Evolutionary conservation across 2,888 invertebrate genomes (phyloP).

Genomic region (Pyrrhosoma nymphula): DNA sequence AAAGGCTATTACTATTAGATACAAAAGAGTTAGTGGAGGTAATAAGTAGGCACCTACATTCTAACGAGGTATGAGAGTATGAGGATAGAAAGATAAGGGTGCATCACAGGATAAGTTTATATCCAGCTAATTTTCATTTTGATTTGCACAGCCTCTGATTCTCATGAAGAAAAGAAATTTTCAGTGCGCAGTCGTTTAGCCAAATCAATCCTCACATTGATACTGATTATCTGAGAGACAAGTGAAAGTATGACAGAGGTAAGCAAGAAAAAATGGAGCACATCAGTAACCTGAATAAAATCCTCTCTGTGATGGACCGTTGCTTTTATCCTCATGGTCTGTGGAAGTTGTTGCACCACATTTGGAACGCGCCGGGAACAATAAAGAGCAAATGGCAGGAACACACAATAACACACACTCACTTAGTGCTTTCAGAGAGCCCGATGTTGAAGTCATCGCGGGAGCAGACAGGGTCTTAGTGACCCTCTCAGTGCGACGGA

Average conservation of each 20-base stretch:
- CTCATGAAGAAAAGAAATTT: neutral
- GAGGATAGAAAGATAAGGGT: slow-evolving; percentile 1
- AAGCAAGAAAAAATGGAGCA: slow-evolving; percentile 39
- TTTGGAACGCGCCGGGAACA: slow-evolving; percentile 54
- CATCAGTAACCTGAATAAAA: slow-evolving; percentile 49
- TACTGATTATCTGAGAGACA: neutral
- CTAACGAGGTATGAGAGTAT: neutral
- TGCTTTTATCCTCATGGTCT: slow-evolving; percentile 57
- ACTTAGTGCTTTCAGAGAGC: slow-evolving; percentile 49
- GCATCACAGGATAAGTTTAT: neutral
- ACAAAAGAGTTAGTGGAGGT: neutral
- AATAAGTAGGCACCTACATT: neutral
- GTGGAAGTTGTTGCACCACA: slow-evolving; percentile 37
- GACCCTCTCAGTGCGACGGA: slow-evolving; percentile 87
- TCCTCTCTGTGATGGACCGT: slow-evolving; percentile 42
- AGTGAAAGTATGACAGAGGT: neutral
- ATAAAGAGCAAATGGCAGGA: slow-evolving; percentile 57
- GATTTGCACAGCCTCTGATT: neutral
- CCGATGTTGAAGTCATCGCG: slow-evolving; percentile 73
- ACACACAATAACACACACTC: slow-evolving; percentile 64
- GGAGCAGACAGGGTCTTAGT: slow-evolving; percentile 93
- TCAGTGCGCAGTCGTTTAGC: neutral
- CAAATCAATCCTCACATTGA: neutral
- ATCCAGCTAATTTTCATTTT: neutral
- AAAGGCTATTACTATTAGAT: neutral